Percentiles rank a stretch among this genome's conserved stretches.
Evolutionary conservation across 2,113 vertebrate genomes (phyloP).

Genomic region (Phalacrocorax aristotelis): DNA sequence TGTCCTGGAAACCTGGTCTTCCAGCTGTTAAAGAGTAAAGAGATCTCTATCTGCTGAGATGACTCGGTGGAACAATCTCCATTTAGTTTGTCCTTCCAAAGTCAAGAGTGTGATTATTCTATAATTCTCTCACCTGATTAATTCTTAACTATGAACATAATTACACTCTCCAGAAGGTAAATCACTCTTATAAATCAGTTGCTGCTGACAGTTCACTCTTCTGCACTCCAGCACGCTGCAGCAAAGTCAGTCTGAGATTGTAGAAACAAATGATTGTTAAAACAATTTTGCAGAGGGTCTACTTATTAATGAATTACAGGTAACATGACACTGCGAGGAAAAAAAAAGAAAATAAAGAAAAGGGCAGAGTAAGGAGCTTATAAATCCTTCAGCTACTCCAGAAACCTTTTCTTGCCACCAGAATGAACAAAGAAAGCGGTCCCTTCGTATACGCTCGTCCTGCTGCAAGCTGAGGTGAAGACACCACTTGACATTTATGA

Average conservation of each 20-base stretch:
- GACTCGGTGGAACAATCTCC: slow-evolving; percentile 3
- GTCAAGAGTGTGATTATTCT: slow-evolving; percentile 75
- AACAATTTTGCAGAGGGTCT: neutral
- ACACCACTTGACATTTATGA: slow-evolving; percentile 39
- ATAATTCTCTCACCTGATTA: slow-evolving; percentile 79
- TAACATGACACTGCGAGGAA: neutral
- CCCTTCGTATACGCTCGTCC: neutral
- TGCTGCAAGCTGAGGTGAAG: slow-evolving; percentile 34
- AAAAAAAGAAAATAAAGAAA: neutral
- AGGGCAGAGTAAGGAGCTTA: neutral
- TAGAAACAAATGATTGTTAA: neutral
- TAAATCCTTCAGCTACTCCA: neutral
- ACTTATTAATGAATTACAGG: neutral
- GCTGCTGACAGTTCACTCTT: slow-evolving; percentile 67
- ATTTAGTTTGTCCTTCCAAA: slow-evolving; percentile 77
- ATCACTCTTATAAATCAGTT: slow-evolving; percentile 79
- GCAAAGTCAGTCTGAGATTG: slow-evolving; percentile 3
- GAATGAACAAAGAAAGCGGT: neutral
- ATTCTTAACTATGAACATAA: slow-evolving; percentile 83
- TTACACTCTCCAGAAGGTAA: slow-evolving; percentile 81
- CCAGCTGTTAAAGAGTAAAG: neutral
- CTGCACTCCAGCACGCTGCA: neutral
- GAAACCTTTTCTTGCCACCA: neutral
- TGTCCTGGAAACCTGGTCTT: neutral
- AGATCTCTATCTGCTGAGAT: slow-evolving; percentile 14